Conservation (phyloP, 2,888 invertebrate genomes). For the Melipona bicolor region DNA sequence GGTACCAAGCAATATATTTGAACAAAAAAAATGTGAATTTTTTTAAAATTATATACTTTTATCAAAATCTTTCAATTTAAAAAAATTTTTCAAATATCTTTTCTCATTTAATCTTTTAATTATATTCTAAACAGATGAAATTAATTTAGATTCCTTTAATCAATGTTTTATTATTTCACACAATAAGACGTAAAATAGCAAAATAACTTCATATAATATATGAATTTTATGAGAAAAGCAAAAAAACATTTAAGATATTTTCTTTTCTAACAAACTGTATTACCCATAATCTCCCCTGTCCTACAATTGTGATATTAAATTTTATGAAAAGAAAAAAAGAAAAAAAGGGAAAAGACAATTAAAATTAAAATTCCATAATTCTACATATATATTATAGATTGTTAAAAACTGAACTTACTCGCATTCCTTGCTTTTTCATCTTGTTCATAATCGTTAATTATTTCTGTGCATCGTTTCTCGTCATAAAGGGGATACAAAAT, state of each 20-base stretch:
- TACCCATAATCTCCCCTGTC: too few relatives aligned
- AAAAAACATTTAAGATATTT: not conserved
- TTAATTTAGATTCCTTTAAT: not conserved
- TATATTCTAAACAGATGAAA: not conserved
- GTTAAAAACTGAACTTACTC: conserved; percentile 79
- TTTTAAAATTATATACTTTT: not conserved
- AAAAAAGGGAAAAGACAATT: not conserved
- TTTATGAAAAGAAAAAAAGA: not conserved
- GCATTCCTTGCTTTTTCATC: conserved; percentile 84
- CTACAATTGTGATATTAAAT: not conserved
- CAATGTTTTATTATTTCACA: not conserved
- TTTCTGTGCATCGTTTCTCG: conserved; percentile 86
- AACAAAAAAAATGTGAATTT: not conserved
- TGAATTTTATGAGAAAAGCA: not conserved
- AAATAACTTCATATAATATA: not conserved
- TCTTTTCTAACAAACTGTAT: not conserved
- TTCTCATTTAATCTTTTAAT: not conserved
- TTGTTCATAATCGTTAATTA: conserved; percentile 87
- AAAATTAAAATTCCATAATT: not conserved
- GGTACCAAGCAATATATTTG: not conserved
- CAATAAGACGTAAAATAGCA: not conserved
- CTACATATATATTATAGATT: not conserved
- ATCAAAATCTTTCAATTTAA: too few relatives aligned
- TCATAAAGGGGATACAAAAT: conserved; percentile 89
- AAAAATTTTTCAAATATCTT: not conserved